Percentiles rank a stretch among this genome's conserved stretches.
These are phyloP conservation scores for Pomacea maculata DNA, from an alignment of 1,140 invertebrate species.

Conservation along the genomic window DNA sequence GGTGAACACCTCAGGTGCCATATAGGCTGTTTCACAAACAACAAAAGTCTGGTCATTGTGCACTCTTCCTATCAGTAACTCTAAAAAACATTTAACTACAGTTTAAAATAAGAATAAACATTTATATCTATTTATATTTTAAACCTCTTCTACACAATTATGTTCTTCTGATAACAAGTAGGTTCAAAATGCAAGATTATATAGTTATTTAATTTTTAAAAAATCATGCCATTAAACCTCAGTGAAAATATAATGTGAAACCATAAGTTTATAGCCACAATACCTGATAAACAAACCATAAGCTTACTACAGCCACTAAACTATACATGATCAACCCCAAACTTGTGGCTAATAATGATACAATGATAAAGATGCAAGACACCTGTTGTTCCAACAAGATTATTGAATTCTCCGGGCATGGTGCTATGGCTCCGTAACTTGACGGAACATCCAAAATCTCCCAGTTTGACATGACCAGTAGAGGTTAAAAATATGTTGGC, in stretches of 20 bases:
- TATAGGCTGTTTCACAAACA: slow-evolving; percentile 52
- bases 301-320: too few relatives aligned
- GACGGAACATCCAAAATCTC: slow-evolving; percentile 65
- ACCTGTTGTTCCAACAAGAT: slow-evolving; percentile 61
- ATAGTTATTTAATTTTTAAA: too few relatives aligned
- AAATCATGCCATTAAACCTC: too few relatives aligned
- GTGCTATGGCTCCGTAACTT: slow-evolving; percentile 62
- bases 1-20: slow-evolving; percentile 76
- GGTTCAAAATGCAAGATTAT: too few relatives aligned
- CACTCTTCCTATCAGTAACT: neutral
- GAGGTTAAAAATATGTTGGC: slow-evolving; percentile 64
- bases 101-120: neutral
- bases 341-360: too few relatives aligned
- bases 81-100: neutral
- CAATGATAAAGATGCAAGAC: slow-evolving; percentile 9
- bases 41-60: neutral
- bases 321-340: too few relatives aligned
- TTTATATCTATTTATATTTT: too few relatives aligned
- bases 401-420: slow-evolving; percentile 62
- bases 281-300: too few relatives aligned
- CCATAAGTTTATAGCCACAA: too few relatives aligned
- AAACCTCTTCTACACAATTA: neutral
- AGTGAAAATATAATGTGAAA: too few relatives aligned
- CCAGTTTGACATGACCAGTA: slow-evolving; percentile 60
- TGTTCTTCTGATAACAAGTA: neutral